A percentile compares a stretch with the other conserved stretches of the same genome.
phyloP scores from a whole-genome alignment of 2,113 vertebrate species.

The Peromyscus californicus region DNA sequence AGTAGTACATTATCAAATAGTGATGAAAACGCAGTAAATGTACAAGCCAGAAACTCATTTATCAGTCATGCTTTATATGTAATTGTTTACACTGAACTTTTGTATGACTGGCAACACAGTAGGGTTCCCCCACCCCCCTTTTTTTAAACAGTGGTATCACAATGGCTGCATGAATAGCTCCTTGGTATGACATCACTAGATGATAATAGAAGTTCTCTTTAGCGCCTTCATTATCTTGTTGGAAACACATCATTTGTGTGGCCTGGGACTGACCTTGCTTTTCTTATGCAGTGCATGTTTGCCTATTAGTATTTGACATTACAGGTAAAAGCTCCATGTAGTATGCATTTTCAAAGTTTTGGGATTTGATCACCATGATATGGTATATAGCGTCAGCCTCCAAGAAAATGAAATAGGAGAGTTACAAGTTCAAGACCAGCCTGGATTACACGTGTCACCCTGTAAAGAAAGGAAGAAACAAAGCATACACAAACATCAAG shows the following conservation, averaged over 20 bases:
- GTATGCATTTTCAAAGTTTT: conserved; percentile 20
- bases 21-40: background rate
- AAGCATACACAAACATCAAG: background rate
- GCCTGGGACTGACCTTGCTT: background rate
- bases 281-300: background rate
- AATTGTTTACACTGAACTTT: background rate
- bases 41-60: background rate
- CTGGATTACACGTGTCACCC: background rate
- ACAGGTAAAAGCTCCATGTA: background rate
- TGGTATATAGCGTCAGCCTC: background rate
- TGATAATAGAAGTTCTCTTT: background rate
- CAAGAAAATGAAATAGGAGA: background rate
- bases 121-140: too few species aligned
- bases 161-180: background rate
- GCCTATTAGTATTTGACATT: background rate
- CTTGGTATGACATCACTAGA: background rate
- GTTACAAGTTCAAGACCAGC: background rate
- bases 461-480: background rate
- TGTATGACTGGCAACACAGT: background rate
- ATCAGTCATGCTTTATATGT: background rate
- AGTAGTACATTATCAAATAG: background rate
- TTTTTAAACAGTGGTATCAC: background rate
- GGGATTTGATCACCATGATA: background rate
- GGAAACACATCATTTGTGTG: background rate
- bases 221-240: background rate